Base-by-base conservation (phyloP, 2,113 vertebrate genomes). In the Machaerirhynchus nigripectus region DNA sequence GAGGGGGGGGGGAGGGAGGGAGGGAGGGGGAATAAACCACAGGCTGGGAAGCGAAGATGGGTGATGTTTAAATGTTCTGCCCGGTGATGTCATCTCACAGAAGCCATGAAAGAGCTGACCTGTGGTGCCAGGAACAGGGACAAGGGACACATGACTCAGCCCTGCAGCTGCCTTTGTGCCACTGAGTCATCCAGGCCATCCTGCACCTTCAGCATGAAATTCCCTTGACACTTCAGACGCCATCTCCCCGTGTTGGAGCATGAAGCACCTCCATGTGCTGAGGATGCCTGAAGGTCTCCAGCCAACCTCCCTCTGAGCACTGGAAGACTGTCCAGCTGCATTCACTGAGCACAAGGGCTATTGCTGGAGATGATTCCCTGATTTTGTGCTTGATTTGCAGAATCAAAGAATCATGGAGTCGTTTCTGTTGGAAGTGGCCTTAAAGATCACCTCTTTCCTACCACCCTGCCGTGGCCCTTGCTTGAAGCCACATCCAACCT, bases 81-180 rank as follows among this genome's bases (percentile, higher is more conserved):
- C 53, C 0, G 0, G 19, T 89, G 89, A 77, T 1, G 2, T 75
- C 40, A 67, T 44, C 74, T 56, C 2, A 0, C 33, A 71, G 73
- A 53, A 81, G 44, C 69, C 47, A 8, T 24, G 40, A 18, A 40
- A 26, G 78, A 21, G 49, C 57, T 69, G 92, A 67, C 28, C 82
- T n/a, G 13, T 60, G 78, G 44, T 30, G 30, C 74, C 5, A 3
- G 78, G 64, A 84, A 47, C 30, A 15, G 52, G 75, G 82, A 71
- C 82, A 65, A 31, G 47, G 57, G 78, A 75, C 78, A 70, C 56
- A 27, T 63, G 90, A 76, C 20, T 95, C 74, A 93, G 57, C 61
- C 6, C 1, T 50, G 23, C 64, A 17, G 7, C 61, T 94, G 64
- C 59, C 64, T 86, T 46, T 44, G 71, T 86, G 76, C 71, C 11